Conservation (phyloP, 2,113 vertebrate genomes). For the mouse (Mus musculus) region GRCm39 chr3:34694001-34694500, state of each 20-base stretch:
- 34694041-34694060: neutral
- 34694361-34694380: constrained; percentile 84
- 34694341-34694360: constrained; percentile 81
- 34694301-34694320: constrained; percentile 93
- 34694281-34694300: constrained; percentile 91
- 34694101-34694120: constrained; percentile 91
- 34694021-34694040: neutral
- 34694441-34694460: constrained; percentile 67
- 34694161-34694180: constrained; percentile 90
- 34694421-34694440: constrained; percentile 63
- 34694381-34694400: constrained; percentile 84
- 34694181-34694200: constrained; percentile 92
- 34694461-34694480: constrained; percentile 57
- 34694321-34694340: neutral
- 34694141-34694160: constrained; percentile 92
- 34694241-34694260: constrained; percentile 94
- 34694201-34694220: constrained; percentile 93
- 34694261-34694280: constrained; percentile 90
- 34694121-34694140: constrained; percentile 92
- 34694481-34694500: constrained; percentile 38
- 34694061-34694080: constrained; percentile 89
- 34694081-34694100: constrained; percentile 90
- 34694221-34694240: constrained; percentile 92
- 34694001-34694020: neutral
- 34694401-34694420: constrained; percentile 79